Evolutionary conservation across 2,888 invertebrate species (phyloP), one percentile per base, ranked within the genome.

Genomic region (Drosophila mercatorum): DNA sequence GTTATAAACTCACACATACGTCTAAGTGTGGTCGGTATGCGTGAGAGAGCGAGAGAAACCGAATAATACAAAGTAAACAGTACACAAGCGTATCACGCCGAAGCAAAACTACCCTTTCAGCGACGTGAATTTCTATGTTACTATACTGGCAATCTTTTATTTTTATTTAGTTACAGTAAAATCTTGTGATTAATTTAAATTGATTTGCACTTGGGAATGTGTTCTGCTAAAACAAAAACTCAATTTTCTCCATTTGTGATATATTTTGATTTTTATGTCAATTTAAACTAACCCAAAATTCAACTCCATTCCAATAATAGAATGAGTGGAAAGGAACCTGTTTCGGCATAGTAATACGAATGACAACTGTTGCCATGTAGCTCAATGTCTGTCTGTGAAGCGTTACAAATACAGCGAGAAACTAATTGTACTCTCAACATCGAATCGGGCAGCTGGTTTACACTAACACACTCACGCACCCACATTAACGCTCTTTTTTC

Each of bases 381-480:
- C 51, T 34, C 51, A 51, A 51, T 12, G 12, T 12, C 17, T 34
- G 17, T 40, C 17, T 34, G 17, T 40, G 4, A n/a, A 17, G 22
- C 26, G 53, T 53, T 38, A 36, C 58, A 34, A 68, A 38, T 14
- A 7, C 17, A 6, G 7, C 17, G 5, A 47, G 0, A 31, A 61
- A 12, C 12, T 12, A 38, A n/a, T 40, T 40, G 26, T 53, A 38
- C 40, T 40, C 40, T 38, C 40, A 5, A 14, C 22, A 40, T 7
- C 2, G 36, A 68, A 26, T 7, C 41, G 28, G 36, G 44, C 68
- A 68, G 68, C 68, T 69, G 59, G 17, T 55, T 52, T 26, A 38
- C 40, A 63, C 66, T 3, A 57, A 64, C 14, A 44, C 56, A 52
- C 34, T 36, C 51, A 36, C 34, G 31, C 59, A 36, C 34, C 36